These are phyloP conservation scores for Ephestia elutella DNA, from an alignment of 1,140 invertebrate genomes.

Conservation along the genomic window DNA sequence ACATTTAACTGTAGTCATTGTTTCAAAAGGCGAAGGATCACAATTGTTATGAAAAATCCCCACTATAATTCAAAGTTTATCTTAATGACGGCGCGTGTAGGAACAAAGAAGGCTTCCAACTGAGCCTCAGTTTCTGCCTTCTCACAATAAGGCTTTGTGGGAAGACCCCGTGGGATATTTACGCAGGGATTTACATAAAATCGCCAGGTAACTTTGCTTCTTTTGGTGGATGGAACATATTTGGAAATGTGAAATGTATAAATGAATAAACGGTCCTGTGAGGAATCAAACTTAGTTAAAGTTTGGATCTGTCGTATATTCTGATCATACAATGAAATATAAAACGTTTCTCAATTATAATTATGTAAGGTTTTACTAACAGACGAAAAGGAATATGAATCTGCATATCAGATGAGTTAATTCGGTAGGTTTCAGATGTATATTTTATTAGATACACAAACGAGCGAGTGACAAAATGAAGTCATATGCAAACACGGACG, in stretches of 20 bases:
- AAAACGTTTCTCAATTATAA: too few species aligned
- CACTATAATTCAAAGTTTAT: slow-evolving; percentile 1
- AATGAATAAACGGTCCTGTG: too few species aligned
- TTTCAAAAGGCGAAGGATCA: slow-evolving; percentile 1
- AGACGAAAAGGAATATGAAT: too few species aligned
- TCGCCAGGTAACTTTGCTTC: background rate
- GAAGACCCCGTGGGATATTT: background rate
- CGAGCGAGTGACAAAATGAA: too few species aligned
- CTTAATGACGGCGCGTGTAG: background rate
- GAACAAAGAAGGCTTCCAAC: background rate
- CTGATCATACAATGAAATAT: too few species aligned
- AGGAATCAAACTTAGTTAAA: too few species aligned
- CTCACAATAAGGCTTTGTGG: slow-evolving; percentile 3
- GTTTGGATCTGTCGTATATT: too few species aligned
- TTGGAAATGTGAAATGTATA: background rate
- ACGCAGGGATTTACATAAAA: background rate
- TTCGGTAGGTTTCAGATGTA: too few species aligned
- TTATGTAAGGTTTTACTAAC: too few species aligned
- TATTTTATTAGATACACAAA: too few species aligned
- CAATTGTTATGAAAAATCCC: background rate
- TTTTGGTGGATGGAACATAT: background rate
- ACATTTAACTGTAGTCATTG: background rate
- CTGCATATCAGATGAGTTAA: too few species aligned
- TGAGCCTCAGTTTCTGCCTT: background rate
- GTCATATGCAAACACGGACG: too few species aligned